Evolutionary conservation across 2,888 invertebrate species (phyloP).

Genomic region (Drosophila percnosoma): DNA sequence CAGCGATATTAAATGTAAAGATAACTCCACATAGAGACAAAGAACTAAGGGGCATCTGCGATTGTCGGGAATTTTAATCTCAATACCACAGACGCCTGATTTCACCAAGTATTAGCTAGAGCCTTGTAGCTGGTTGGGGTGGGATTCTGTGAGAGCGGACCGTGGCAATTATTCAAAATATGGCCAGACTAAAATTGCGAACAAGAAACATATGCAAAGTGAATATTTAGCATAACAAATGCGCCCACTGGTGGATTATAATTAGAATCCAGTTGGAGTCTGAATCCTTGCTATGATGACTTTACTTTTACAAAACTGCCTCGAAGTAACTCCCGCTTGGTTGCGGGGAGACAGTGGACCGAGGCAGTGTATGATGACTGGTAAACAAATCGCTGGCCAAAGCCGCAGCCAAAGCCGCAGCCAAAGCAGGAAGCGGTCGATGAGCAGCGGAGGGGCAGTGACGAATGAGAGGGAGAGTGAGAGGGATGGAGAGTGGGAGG

Average conservation of each 20-base stretch:
- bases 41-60: slow-evolving; percentile 33
- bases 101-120: slow-evolving; percentile 14
- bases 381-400: slow-evolving; percentile 55
- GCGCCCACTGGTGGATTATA: slow-evolving; percentile 40
- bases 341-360: neutral
- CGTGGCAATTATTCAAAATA: slow-evolving; percentile 66
- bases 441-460: neutral
- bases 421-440: slow-evolving; percentile 12
- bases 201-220: slow-evolving; percentile 61
- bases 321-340: slow-evolving; percentile 13
- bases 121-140: neutral
- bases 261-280: slow-evolving; percentile 23
- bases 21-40: neutral
- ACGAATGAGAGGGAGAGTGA: too few species aligned
- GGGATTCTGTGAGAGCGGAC: neutral
- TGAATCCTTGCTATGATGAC: slow-evolving; percentile 44
- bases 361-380: slow-evolving; percentile 45
- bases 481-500: neutral
- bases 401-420: slow-evolving; percentile 29
- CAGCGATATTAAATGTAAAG: slow-evolving; percentile 27
- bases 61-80: slow-evolving; percentile 28
- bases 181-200: slow-evolving; percentile 15
- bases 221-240: slow-evolving; percentile 67
- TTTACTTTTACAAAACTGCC: slow-evolving; percentile 34
- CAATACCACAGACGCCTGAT: neutral